Conservation (phyloP, 2,888 invertebrate species). For the Criorhina ranunculi region DNA sequence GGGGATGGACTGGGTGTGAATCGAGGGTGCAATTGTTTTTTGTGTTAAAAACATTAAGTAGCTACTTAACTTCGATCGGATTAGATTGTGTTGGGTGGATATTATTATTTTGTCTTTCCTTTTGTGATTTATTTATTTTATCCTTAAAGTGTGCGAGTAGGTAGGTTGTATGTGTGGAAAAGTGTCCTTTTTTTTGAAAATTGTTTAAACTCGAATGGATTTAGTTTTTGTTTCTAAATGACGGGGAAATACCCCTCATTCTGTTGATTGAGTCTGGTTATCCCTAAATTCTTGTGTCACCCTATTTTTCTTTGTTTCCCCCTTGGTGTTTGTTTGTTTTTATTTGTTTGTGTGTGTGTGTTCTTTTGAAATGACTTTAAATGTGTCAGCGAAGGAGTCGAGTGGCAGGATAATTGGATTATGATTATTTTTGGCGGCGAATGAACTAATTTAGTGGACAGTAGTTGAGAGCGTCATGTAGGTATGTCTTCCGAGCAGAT, state of each 20-base stretch:
- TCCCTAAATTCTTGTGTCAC: slow-evolving; percentile 13
- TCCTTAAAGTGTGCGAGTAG: slow-evolving; percentile 19
- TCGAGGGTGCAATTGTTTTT: slow-evolving; percentile 74
- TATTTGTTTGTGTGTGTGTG: neutral
- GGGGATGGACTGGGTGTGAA: slow-evolving; percentile 7
- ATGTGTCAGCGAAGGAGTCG: slow-evolving; percentile 26
- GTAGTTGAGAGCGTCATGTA: neutral
- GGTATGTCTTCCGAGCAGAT: neutral
- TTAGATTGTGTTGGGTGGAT: slow-evolving; percentile 75
- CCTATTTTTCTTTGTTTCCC: slow-evolving; percentile 3
- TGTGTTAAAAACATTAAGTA: slow-evolving; percentile 78
- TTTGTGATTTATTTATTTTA: slow-evolving; percentile 67
- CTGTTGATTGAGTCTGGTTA: slow-evolving; percentile 28
- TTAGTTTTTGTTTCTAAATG: slow-evolving; percentile 56
- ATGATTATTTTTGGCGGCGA: neutral
- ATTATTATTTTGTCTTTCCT: slow-evolving; percentile 64
- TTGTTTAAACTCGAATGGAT: slow-evolving; percentile 11
- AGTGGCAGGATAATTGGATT: slow-evolving; percentile 41
- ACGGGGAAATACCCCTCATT: neutral
- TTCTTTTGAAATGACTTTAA: slow-evolving; percentile 34
- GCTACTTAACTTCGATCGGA: slow-evolving; percentile 79
- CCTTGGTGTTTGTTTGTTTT: neutral
- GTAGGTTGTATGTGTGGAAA: slow-evolving; percentile 6
- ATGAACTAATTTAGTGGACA: neutral
- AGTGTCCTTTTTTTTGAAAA: slow-evolving; percentile 3